phyloP scores from a whole-genome alignment of 1,140 invertebrate species.

The Eciton burchellii region DNA sequence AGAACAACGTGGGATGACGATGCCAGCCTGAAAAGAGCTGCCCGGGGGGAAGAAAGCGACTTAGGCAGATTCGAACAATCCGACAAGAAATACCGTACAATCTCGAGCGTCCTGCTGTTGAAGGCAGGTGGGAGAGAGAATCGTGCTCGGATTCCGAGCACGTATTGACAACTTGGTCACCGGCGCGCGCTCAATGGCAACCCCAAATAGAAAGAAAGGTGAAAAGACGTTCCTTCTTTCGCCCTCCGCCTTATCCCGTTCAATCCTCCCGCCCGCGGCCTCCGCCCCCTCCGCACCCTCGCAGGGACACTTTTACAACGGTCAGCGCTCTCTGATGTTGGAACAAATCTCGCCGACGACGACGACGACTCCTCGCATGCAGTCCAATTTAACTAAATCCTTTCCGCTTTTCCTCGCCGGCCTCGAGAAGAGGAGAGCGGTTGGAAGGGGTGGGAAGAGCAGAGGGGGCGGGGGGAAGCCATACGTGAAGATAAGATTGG shows the following conservation, averaged over 20 bases:
- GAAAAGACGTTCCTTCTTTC: constrained; percentile 62
- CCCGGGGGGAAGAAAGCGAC: constrained; percentile 15
- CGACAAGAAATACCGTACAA: constrained; percentile 67
- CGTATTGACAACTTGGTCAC: constrained; percentile 80
- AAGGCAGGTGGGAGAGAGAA: constrained; percentile 43
- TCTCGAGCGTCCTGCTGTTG: constrained; percentile 64
- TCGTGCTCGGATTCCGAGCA: constrained; percentile 74
- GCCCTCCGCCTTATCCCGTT: constrained; percentile 24
- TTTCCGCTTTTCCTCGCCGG: constrained; percentile 74
- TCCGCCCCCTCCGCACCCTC: background rate
- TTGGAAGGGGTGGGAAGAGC: background rate
- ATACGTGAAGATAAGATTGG: constrained; percentile 86
- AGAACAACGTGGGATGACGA: constrained; percentile 39
- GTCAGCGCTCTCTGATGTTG: constrained; percentile 77
- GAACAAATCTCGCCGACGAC: constrained; percentile 79
- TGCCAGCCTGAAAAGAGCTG: constrained; percentile 16
- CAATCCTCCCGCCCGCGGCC: constrained; percentile 11
- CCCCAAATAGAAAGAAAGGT: constrained; percentile 73
- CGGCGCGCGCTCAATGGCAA: constrained; percentile 67
- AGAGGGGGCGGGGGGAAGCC: constrained; percentile 56
- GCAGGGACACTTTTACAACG: constrained; percentile 74
- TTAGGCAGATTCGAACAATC: constrained; percentile 68
- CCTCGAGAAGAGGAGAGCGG: too few species aligned
- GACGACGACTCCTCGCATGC: constrained; percentile 75
- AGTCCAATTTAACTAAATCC: constrained; percentile 86